Base-by-base conservation (phyloP, 2,797 vertebrate species). In the Rhinichthys osculus region DNA sequence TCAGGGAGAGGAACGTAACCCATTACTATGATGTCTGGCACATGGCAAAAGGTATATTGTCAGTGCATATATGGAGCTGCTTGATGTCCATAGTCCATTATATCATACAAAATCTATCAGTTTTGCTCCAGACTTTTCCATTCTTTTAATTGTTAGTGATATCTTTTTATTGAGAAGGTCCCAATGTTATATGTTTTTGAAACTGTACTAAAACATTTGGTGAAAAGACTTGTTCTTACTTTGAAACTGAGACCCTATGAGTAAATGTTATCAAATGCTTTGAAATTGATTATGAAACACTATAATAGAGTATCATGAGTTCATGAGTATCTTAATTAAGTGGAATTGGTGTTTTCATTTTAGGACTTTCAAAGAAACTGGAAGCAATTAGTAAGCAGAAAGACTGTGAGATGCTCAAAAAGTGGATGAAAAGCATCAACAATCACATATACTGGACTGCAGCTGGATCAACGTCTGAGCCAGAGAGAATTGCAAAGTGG, bases 401-500 rank as follows among this genome's bases (percentile, higher is more conserved):
- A 52, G 84, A 66, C 38, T 86, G 77, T 85, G 64, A 59, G 23
- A 52, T 14, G 7, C 3, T 86, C 5, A 67, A 81, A 30, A 73
- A 67, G 70, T 86, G 78, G 57, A 40, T 44, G 19, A 50, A 67
- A 7, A 54, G 40, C 35, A 40, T 86, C 11, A 74, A 23, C 7
- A 74, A 81, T 19, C 84, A 81, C 70, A 13, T 76, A 38, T 86
- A 81, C 70, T 81, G 78, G 54, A 81, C 84, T 16, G 78, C 84
- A 74, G n/a, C 69, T 17, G 19, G 30, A 9, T 81, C 78, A 11
- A 35, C 40, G 1, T 23, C 57, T 4, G 59, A 33, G 19, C 38
- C 69, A n/a, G 69, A 86, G 54, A 81, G 42, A 27, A 59, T 81
- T 38, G 78, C 78, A 50, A 86, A 86, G 70, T 86, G 78, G 84